These are phyloP conservation scores for Nycticebus coucang DNA, from an alignment of 2,113 vertebrate genomes.

Conservation along the genomic window DNA sequence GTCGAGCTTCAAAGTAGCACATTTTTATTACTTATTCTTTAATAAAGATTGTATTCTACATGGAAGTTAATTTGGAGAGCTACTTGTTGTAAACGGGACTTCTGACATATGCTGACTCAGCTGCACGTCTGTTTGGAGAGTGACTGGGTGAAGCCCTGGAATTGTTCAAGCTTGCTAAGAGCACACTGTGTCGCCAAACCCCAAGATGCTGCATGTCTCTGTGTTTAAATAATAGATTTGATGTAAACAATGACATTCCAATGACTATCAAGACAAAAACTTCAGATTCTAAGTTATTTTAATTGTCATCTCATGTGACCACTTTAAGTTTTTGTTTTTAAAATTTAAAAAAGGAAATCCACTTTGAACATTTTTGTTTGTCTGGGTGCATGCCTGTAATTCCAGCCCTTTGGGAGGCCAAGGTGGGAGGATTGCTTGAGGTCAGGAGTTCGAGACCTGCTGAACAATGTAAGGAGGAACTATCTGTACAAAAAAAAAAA, in stretches of 20 bases:
- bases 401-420: too few species aligned
- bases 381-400: too few species aligned
- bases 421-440: too few species aligned
- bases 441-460: too few species aligned
- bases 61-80: neutral
- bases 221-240: neutral
- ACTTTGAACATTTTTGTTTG: neutral
- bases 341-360: conserved; percentile 4
- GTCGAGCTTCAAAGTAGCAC: neutral
- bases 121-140: neutral
- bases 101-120: neutral
- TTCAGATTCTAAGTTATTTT: neutral
- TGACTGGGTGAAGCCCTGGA: neutral
- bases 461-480: too few species aligned
- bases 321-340: neutral
- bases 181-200: neutral
- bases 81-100: neutral
- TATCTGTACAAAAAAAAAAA: too few species aligned
- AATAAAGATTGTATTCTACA: neutral
- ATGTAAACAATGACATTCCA: neutral
- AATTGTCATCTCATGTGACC: neutral
- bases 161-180: neutral
- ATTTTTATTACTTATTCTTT: neutral
- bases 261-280: neutral
- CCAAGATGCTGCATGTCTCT: neutral